Evolutionary conservation across 2,113 vertebrate genomes (phyloP).

Genomic region (Pao palembangensis): DNA sequence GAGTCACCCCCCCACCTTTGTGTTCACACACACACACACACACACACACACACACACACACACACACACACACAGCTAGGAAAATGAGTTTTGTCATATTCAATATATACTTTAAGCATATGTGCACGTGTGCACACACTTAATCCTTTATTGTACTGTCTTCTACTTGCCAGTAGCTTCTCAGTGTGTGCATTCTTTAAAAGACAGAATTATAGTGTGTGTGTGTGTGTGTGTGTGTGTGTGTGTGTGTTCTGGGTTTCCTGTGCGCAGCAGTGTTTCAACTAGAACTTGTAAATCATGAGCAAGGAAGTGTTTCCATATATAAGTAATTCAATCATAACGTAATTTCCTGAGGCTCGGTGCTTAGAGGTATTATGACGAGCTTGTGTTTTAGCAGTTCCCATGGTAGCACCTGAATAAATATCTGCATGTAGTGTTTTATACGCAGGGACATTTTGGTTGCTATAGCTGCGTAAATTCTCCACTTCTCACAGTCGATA

Average conservation of each 20-base stretch:
- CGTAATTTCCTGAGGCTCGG: background rate
- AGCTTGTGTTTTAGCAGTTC: conserved; percentile 4
- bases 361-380: conserved; percentile 9
- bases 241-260: too few relatives aligned
- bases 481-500: background rate
- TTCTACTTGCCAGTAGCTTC: background rate
- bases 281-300: too few relatives aligned
- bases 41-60: too few relatives aligned
- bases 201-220: too few relatives aligned
- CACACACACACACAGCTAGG: too few relatives aligned
- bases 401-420: conserved; percentile 2
- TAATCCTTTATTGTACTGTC: background rate
- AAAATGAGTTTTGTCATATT: too few relatives aligned
- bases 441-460: background rate
- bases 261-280: too few relatives aligned
- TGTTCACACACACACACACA: background rate
- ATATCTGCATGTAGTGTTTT: background rate
- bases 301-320: background rate
- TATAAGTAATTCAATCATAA: conserved; percentile 30
- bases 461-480: too few relatives aligned
- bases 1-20: conserved; percentile 44
- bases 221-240: too few relatives aligned
- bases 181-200: too few relatives aligned
- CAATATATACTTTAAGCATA: too few relatives aligned
- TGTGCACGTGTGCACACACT: too few relatives aligned